Percentiles rank a stretch among this genome's conserved stretches.
Evolutionary conservation across 1,140 invertebrate genomes (phyloP).

Genomic region (Hyposmocoma kahamanoa): DNA sequence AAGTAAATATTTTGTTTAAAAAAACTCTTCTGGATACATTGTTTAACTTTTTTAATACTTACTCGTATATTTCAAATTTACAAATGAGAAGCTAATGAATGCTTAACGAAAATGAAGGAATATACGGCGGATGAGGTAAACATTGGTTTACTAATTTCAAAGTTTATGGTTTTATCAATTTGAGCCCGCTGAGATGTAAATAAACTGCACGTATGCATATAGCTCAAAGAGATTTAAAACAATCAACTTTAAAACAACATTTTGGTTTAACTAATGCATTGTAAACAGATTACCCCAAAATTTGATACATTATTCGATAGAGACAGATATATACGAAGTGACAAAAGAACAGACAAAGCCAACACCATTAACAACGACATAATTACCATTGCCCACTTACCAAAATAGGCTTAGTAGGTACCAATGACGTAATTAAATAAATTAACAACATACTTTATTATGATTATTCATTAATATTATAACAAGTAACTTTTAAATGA

Average conservation of each 20-base stretch:
- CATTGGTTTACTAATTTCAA: no score
- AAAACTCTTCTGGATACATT: no score
- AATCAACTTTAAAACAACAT: no score
- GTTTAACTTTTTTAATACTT: no score
- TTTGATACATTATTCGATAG: constrained; percentile 31
- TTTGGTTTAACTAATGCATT: constrained; percentile 17
- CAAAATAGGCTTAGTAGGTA: constrained; percentile 51
- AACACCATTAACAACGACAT: constrained; percentile 54
- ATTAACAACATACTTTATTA: constrained; percentile 57
- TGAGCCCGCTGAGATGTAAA: no score
- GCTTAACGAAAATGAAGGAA: neutral
- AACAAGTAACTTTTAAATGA: constrained; percentile 66
- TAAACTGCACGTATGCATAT: no score
- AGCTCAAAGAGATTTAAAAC: no score
- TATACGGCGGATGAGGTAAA: neutral
- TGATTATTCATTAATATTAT: constrained; percentile 71
- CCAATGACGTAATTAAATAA: constrained; percentile 44
- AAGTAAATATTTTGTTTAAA: no score
- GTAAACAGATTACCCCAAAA: constrained; percentile 15
- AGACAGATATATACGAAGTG: constrained; percentile 45
- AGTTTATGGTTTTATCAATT: neutral
- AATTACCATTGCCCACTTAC: constrained; percentile 58
- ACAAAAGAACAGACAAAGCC: constrained; percentile 61
- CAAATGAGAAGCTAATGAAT: no score
- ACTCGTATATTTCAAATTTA: no score